Conservation (phyloP, 2,113 vertebrate genomes). For the Eretmochelys imbricata region DNA sequence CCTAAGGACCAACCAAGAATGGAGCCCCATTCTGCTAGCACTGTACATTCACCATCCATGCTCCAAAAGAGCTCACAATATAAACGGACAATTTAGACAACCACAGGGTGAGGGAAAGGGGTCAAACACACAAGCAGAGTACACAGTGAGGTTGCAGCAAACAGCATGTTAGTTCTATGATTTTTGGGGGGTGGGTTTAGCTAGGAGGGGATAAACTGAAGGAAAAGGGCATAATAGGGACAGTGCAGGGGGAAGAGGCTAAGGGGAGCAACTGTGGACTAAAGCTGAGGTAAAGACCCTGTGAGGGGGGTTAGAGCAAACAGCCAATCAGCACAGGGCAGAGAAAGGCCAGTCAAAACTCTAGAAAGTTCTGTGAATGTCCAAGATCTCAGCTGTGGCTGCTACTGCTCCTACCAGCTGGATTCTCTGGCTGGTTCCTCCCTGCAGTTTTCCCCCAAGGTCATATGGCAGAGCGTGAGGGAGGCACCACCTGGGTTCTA, state of each 20-base stretch:
- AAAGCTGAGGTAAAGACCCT: background rate
- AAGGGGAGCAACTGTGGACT: background rate
- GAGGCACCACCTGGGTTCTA: background rate
- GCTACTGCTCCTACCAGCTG: background rate
- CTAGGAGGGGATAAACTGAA: background rate
- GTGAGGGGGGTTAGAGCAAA: background rate
- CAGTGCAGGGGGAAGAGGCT: background rate
- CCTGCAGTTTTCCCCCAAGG: background rate
- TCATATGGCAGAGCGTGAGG: background rate
- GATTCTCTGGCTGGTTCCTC: background rate
- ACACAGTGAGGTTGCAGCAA: background rate
- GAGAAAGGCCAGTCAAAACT: background rate
- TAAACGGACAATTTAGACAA: background rate
- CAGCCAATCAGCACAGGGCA: background rate
- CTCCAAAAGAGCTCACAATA: background rate
- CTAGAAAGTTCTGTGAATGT: background rate
- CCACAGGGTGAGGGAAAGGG: background rate
- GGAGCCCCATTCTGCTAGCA: background rate
- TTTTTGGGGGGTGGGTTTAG: background rate
- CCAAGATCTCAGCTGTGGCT: background rate
- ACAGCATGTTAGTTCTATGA: background rate
- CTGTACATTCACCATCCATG: background rate
- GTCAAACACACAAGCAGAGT: background rate
- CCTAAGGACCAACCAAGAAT: background rate
- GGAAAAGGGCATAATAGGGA: background rate